Base-by-base conservation (phyloP, 2,888 invertebrate genomes). In the Clepsis dumicolana region DNA sequence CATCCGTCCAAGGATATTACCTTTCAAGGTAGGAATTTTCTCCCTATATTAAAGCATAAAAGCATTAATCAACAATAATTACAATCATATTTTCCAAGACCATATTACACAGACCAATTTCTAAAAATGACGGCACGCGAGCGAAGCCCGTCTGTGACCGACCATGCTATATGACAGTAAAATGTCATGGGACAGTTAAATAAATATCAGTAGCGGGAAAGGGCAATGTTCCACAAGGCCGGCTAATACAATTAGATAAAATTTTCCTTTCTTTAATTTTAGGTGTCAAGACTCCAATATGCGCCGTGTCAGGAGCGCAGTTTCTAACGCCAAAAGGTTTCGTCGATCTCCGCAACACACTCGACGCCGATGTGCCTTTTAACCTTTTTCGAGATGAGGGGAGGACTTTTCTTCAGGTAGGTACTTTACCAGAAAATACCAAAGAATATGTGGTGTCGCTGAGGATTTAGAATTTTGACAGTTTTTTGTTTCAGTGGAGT, bases 1-100 rank as follows among this genome's bases (percentile, higher is more conserved):
- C 96, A 98, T 90, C 98, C 98, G 1, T 97, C 97, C 73, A 96
- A 96, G 78, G 97, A 98, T 92, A 97, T 98, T 81, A 96, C 95
- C 78, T 96, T 98, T 87, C 94, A 96, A 88, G 96, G 97, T 97
- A 88, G 7, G 21, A 12, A 83, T 80, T 75, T 63, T 21, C 5
- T 29, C 29, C 3, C 7, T 29, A 2, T 10, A 35, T 12, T n/a
- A n/a, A n/a, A n/a, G n/a, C n/a, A n/a, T n/a, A n/a, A n/a, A n/a
- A n/a, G n/a, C n/a, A n/a, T n/a, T n/a, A n/a, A n/a, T n/a, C n/a
- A n/a, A n/a, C n/a, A n/a, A n/a, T n/a, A n/a, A n/a, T n/a, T n/a
- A n/a, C n/a, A n/a, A n/a, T n/a, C n/a, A n/a, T n/a, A n/a, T n/a
- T n/a, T n/a, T n/a, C n/a, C n/a, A n/a, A n/a, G n/a, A n/a, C n/a